Conservation (phyloP, 2,888 invertebrate genomes). For the Drosophila nr. perissopoda region DNA sequence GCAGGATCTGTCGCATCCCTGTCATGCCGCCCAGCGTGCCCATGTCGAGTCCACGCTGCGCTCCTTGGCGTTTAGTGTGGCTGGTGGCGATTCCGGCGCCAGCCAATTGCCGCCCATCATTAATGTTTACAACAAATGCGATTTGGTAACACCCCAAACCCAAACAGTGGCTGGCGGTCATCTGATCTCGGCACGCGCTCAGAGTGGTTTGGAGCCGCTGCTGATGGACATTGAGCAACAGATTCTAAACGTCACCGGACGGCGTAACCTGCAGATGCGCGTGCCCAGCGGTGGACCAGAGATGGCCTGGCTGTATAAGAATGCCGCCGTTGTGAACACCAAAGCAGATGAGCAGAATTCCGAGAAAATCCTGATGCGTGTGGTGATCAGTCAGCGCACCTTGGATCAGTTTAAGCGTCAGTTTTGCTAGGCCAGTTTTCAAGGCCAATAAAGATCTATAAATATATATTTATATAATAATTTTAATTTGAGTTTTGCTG, state of each 20-base stretch:
- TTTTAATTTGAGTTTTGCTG: not conserved
- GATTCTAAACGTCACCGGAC: constrained; percentile 86
- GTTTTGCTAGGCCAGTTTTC: constrained; percentile 65
- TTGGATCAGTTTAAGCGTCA: constrained; percentile 86
- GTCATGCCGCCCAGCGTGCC: constrained; percentile 88
- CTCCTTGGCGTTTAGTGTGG: constrained; percentile 85
- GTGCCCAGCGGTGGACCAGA: constrained; percentile 87
- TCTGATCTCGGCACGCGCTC: constrained; percentile 86
- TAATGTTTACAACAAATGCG: constrained; percentile 91
- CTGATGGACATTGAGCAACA: constrained; percentile 81
- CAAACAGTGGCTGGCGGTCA: constrained; percentile 34
- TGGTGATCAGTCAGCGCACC: constrained; percentile 86
- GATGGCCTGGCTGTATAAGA: constrained; percentile 88
- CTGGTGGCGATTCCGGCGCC: constrained; percentile 41
- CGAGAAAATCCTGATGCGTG: constrained; percentile 86
- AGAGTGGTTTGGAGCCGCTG: constrained; percentile 82
- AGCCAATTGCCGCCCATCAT: constrained; percentile 85
- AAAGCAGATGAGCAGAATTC: constrained; percentile 85
- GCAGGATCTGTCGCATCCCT: constrained; percentile 91
- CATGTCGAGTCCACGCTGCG: constrained; percentile 89
- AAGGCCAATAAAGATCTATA: not conserved
- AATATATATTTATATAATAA: not conserved
- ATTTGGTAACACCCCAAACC: constrained; percentile 83
- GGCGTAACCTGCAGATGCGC: constrained; percentile 86
- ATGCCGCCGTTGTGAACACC: constrained; percentile 87